Base-by-base conservation (phyloP, 2,797 vertebrate species). In the Sylvia borin region DNA sequence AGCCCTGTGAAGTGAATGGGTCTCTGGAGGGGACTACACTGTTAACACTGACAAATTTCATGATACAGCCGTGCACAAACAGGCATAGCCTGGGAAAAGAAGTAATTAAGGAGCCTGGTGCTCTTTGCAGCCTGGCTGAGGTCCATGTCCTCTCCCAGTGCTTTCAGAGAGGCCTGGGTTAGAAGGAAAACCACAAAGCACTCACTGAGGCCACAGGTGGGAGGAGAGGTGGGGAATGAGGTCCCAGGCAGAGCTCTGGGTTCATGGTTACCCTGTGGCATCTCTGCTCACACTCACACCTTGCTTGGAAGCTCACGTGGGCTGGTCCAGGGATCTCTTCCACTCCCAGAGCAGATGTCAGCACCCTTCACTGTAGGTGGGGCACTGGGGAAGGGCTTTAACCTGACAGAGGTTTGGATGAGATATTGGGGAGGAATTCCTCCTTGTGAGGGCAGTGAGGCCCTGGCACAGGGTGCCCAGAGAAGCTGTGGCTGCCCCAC, bases 11-110 rank as follows among this genome's bases (percentile, higher is more conserved):
- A 86, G 25, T 40, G 66, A 88, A 81, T 31, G 26, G 55, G 68
- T 78, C 90, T 87, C 94, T 55, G 71, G 93, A 93, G 97, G 66
- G 93, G 45, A 21, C 38, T 12, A 1, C 22, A 1, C 82, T 90
- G 27, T 95, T 95, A 97, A 66, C 55, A 3, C 27, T 62, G 87
- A 83, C 92, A 89, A 92, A 93, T 86, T 88, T 84, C 47, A 40
- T 24, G 67, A 9, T 29, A 7, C 1, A 45, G 40, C 85, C 3
- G 0, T 13, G 51, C 75, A 42, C 84, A 84, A 67, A 73, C 55
- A 72, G 81, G 54, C 51, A 42, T 1, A 54, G 58, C 72, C 40
- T 25, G 42, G 84, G 89, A 79, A 54, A 16, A 82, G 53, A 54
- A 72, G 66, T 91, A 67, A 93, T 91, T 94, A 88, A 92, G 51